phyloP scores from a whole-genome alignment of 1,140 invertebrate genomes.

The Calosoma granatense region DNA sequence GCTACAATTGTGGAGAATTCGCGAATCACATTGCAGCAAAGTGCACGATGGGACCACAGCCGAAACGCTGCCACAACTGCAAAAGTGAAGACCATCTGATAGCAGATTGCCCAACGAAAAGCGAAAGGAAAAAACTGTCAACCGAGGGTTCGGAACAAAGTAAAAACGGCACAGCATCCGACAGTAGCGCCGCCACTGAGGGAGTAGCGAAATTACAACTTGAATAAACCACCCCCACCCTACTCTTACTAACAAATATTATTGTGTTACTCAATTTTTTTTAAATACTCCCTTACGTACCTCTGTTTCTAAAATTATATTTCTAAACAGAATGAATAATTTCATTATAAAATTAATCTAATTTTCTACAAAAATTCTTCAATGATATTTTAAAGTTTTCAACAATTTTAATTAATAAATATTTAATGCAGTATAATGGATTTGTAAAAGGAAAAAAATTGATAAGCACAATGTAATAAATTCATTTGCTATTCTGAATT shows the following conservation, averaged over 20 bases:
- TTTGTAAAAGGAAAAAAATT: neutral
- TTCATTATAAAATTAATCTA: too few relatives aligned
- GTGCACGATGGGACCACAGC: slow-evolving; percentile 73
- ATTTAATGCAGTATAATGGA: neutral
- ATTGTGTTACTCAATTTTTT: slow-evolving; percentile 19
- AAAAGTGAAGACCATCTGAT: slow-evolving; percentile 77
- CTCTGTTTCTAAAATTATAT: neutral
- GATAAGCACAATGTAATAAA: neutral
- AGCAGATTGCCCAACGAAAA: slow-evolving; percentile 63
- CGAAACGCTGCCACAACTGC: slow-evolving; percentile 81
- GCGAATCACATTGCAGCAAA: slow-evolving; percentile 84
- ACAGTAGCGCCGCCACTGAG: slow-evolving; percentile 15
- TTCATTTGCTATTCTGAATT: neutral
- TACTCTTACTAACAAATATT: neutral
- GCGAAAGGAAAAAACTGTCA: slow-evolving; percentile 18
- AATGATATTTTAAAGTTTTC: slow-evolving; percentile 7
- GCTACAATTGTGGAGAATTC: slow-evolving; percentile 87
- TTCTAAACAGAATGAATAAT: too few relatives aligned
- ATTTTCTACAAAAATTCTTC: too few relatives aligned
- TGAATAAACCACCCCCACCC: slow-evolving; percentile 14
- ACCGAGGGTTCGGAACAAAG: slow-evolving; percentile 13
- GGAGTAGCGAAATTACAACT: slow-evolving; percentile 8
- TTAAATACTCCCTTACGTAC: slow-evolving; percentile 13
- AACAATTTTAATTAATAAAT: neutral
- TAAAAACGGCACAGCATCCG: slow-evolving; percentile 8